These are phyloP conservation scores for Cybosia mesomella DNA, from an alignment of 2,888 invertebrate species.

Conservation along the genomic window DNA sequence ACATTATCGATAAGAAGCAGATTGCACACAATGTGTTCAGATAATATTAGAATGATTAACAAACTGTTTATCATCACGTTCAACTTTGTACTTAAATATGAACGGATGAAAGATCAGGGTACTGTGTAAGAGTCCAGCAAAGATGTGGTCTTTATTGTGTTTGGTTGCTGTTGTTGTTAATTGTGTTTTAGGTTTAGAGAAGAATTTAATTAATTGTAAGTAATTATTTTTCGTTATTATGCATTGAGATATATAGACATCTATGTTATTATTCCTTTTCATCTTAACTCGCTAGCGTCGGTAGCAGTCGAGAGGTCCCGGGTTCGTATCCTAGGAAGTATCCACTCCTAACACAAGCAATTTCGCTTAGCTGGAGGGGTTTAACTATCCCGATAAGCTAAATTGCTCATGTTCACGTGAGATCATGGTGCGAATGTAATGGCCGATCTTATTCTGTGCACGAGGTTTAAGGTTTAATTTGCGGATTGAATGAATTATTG, in stretches of 20 bases:
- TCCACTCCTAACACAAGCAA: too few species aligned
- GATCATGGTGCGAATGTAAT: too few species aligned
- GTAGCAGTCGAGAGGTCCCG: too few species aligned
- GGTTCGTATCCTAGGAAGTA: too few species aligned
- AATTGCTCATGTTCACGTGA: too few species aligned
- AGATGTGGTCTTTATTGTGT: slow-evolving; percentile 61
- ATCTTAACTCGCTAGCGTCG: too few species aligned
- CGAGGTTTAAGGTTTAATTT: too few species aligned
- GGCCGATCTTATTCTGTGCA: background rate
- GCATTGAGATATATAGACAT: too few species aligned
- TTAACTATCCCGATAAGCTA: too few species aligned
- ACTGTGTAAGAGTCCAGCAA: slow-evolving; percentile 20
- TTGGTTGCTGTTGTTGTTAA: slow-evolving; percentile 46
- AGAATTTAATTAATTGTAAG: slow-evolving; percentile 69
- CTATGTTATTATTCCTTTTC: slow-evolving; percentile 38
- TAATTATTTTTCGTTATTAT: slow-evolving; percentile 45
- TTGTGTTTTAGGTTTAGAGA: slow-evolving; percentile 46
- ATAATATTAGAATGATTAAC: slow-evolving; percentile 18
- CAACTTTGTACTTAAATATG: slow-evolving; percentile 36
- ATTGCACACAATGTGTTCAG: slow-evolving; percentile 14
- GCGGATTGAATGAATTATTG: background rate
- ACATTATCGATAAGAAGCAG: background rate
- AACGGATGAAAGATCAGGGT: background rate
- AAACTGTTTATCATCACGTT: slow-evolving; percentile 43
- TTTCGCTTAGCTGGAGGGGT: too few species aligned